phyloP scores from a whole-genome alignment of 1,140 invertebrate genomes.

The Agraylea sexmaculata region DNA sequence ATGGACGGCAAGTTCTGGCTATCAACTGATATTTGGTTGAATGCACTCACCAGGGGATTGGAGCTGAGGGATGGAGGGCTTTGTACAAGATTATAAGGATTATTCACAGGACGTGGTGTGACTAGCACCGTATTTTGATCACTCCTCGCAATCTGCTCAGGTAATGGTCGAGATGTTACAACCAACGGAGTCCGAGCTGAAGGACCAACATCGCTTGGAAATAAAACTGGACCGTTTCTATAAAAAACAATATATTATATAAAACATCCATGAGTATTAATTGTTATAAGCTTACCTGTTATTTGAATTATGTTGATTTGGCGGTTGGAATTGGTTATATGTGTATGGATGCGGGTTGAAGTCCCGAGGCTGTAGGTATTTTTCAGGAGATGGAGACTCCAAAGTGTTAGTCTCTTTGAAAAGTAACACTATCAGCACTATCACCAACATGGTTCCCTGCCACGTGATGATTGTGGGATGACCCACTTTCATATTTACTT shows the following conservation, averaged over 20 bases:
- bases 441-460: no score
- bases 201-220: slow-evolving; percentile 29
- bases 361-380: slow-evolving; percentile 9
- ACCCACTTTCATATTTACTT: no score
- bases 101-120: slow-evolving; percentile 16
- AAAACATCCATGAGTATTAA: neutral
- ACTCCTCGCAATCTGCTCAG: slow-evolving; percentile 28
- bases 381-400: slow-evolving; percentile 9
- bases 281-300: neutral
- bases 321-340: neutral
- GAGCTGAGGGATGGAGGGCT: no score
- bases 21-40: no score
- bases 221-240: slow-evolving; percentile 36
- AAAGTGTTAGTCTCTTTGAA: no score
- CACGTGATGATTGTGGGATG: no score
- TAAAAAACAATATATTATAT: slow-evolving; percentile 7
- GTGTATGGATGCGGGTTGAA: slow-evolving; percentile 14
- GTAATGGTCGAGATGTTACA: slow-evolving; percentile 31
- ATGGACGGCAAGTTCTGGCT: no score
- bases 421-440: no score
- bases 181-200: slow-evolving; percentile 27
- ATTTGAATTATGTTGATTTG: neutral
- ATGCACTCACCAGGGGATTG: no score
- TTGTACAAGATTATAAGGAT: no score
- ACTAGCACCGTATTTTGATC: slow-evolving; percentile 21